Percentiles rank a stretch among this genome's conserved stretches.
Conservation (phyloP, 2,113 vertebrate genomes). For the Oceanites oceanicus region DNA sequence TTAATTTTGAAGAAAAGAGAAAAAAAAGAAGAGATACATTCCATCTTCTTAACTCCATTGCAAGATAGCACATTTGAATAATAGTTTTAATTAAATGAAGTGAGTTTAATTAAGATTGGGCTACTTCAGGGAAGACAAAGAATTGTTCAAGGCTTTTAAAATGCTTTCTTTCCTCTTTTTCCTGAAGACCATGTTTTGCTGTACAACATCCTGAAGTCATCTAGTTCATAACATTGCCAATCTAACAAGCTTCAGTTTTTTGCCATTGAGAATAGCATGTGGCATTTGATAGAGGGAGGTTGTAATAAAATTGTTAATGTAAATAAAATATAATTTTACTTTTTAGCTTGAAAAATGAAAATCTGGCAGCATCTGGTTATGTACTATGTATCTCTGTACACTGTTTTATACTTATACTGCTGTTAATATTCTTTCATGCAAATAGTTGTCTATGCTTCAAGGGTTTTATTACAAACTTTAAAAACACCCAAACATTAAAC, state of each 20-base stretch:
- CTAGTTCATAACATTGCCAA: neutral
- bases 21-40: neutral
- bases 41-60: neutral
- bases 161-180: neutral
- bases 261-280: neutral
- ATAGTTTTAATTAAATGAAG: conserved; percentile 31
- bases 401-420: neutral
- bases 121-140: neutral
- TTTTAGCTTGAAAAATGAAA: neutral
- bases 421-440: neutral
- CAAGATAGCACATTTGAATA: neutral
- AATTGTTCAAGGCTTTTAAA: neutral
- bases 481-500: neutral
- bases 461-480: neutral
- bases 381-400: neutral
- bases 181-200: neutral
- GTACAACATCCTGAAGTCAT: neutral
- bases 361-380: neutral
- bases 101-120: conserved; percentile 1
- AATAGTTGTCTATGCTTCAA: neutral
- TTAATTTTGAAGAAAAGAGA: neutral
- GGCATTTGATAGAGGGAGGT: neutral
- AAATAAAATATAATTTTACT: neutral
- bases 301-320: neutral
- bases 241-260: neutral